A percentile compares a stretch with the other conserved stretches of the same genome.
Conservation (phyloP, 2,113 vertebrate species). For the Eonycteris spelaea region DNA sequence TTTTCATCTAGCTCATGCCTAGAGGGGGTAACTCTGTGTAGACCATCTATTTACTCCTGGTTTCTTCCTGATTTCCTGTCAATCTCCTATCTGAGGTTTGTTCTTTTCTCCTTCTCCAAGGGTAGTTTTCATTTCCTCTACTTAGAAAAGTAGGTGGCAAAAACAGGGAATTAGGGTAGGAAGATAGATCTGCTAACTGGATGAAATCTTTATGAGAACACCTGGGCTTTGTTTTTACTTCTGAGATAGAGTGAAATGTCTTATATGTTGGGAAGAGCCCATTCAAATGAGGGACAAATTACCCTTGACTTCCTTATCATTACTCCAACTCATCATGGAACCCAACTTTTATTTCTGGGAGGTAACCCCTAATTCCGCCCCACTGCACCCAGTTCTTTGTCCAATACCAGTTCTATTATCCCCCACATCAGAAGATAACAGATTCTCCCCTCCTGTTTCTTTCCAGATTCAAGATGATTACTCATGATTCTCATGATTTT, state of each 20-base stretch:
- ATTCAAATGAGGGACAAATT: neutral
- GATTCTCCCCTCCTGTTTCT: neutral
- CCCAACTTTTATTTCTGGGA: neutral
- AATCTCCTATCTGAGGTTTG: neutral
- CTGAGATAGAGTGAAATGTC: neutral
- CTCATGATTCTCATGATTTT: neutral
- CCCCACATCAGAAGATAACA: neutral
- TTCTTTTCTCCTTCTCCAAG: neutral
- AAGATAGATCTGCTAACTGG: neutral
- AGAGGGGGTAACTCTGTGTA: neutral
- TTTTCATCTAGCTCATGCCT: neutral
- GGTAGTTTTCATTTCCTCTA: neutral
- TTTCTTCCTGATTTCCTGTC: neutral
- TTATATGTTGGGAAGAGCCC: neutral
- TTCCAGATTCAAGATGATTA: neutral
- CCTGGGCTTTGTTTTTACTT: neutral
- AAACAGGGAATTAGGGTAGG: neutral
- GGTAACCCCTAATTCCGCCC: neutral
- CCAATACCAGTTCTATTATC: neutral
- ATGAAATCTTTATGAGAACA: neutral
- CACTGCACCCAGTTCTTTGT: neutral
- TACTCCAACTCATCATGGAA: neutral
- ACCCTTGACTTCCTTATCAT: neutral
- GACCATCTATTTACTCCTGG: neutral
- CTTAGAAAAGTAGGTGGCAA: neutral